These are phyloP conservation scores for Cottoperca gobio DNA, from an alignment of 2,797 vertebrate genomes.

Conservation along the genomic window DNA sequence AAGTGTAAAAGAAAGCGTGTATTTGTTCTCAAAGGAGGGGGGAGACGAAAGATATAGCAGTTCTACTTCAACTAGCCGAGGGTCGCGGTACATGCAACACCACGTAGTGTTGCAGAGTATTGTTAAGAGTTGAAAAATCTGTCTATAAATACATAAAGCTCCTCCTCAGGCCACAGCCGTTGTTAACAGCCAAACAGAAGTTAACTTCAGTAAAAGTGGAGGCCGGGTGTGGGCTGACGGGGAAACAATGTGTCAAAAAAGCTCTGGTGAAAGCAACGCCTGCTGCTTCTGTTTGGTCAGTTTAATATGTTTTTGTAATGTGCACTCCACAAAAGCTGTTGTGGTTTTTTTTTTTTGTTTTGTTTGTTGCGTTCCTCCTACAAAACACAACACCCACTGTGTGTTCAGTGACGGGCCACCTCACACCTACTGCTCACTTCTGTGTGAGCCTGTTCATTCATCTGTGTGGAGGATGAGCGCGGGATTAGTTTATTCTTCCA, in stretches of 20 bases:
- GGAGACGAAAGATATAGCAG: conserved; percentile 31
- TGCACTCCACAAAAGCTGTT: conserved; percentile 25
- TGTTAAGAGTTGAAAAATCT: conserved; percentile 64
- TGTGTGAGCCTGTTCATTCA: conserved; percentile 46
- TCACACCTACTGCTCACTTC: conserved; percentile 35
- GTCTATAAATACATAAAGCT: conserved; percentile 50
- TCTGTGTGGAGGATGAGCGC: conserved; percentile 15
- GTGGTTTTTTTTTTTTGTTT: neutral
- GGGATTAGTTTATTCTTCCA: neutral
- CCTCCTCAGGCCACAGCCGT: conserved; percentile 39
- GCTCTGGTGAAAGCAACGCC: conserved; percentile 6
- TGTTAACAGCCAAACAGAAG: conserved; percentile 43
- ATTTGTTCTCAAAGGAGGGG: conserved; percentile 43
- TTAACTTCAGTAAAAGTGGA: conserved; percentile 48
- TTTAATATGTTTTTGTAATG: conserved; percentile 47
- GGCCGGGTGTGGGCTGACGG: conserved; percentile 35
- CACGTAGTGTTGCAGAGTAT: conserved; percentile 43
- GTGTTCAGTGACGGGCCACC: conserved; percentile 21
- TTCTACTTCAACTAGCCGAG: conserved; percentile 23
- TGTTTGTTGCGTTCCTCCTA: conserved; percentile 8
- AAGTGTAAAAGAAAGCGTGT: conserved; percentile 15
- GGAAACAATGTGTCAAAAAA: conserved; percentile 38
- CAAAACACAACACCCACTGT: conserved; percentile 43
- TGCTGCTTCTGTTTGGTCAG: conserved; percentile 45
- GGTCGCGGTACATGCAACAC: conserved; percentile 36